These are phyloP conservation scores for Actinopyga echinites DNA, from an alignment of 53 echinoderm and acorn worm genomes.

Conservation along the genomic window DNA sequence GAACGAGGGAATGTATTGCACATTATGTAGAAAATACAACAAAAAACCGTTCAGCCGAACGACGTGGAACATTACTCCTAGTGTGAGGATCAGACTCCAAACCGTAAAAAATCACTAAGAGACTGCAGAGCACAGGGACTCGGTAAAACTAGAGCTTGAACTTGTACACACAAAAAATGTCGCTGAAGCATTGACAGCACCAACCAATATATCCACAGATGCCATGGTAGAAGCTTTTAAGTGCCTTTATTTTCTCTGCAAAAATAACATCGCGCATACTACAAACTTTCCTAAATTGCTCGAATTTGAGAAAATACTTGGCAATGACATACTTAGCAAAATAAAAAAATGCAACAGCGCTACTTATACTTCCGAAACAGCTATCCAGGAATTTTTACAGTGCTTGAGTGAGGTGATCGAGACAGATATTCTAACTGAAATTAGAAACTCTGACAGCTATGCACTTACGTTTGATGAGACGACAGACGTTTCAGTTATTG, in stretches of 20 bases:
- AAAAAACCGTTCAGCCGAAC: constrained; percentile 19
- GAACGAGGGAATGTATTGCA: constrained; percentile 46
- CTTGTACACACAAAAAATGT: constrained; percentile 14
- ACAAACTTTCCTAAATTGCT: constrained; percentile 53
- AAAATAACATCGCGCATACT: constrained; percentile 52
- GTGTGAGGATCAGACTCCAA: not conserved
- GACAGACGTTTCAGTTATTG: constrained; percentile 44
- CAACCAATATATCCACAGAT: constrained; percentile 5
- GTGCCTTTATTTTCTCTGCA: constrained; percentile 43
- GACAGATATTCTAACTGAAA: constrained; percentile 28
- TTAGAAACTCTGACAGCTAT: constrained; percentile 2
- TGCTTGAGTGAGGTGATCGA: constrained; percentile 51
- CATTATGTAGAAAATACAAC: constrained; percentile 18
- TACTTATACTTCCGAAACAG: constrained; percentile 35
- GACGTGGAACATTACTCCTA: constrained; percentile 28
- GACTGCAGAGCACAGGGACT: constrained; percentile 39
- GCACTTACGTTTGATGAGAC: constrained; percentile 64
- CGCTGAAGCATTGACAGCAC: not conserved
- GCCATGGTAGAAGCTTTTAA: constrained; percentile 55
- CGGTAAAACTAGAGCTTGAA: constrained; percentile 26
- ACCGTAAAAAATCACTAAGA: constrained; percentile 23
- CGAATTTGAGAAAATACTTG: constrained; percentile 17
- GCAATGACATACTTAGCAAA: constrained; percentile 19
- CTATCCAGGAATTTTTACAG: constrained; percentile 10
- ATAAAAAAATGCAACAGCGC: constrained; percentile 44